Conservation (phyloP, 2,888 invertebrate genomes). For the Venusia cambrica region DNA sequence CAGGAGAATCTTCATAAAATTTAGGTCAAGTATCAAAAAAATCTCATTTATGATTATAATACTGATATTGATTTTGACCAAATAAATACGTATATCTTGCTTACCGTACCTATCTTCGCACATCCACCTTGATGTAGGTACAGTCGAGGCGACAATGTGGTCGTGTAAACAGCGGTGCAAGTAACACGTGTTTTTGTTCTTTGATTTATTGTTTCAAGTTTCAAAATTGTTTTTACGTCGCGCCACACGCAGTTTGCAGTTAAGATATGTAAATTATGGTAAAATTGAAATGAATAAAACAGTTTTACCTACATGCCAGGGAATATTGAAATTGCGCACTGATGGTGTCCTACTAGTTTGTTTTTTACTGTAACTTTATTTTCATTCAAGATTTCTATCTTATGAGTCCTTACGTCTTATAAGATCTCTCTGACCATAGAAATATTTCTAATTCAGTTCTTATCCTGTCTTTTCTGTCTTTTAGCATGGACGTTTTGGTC, state of each 20-base stretch:
- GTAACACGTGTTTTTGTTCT: conserved; percentile 75
- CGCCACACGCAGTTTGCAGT: conserved; percentile 70
- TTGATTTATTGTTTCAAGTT: conserved; percentile 77
- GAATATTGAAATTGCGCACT: conserved; percentile 10
- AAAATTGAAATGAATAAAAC: conserved; percentile 26
- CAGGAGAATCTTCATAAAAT: too few species aligned
- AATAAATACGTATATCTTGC: too few species aligned
- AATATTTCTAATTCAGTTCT: too few species aligned
- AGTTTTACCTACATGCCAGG: conserved; percentile 20
- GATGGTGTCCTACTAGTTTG: conserved; percentile 1
- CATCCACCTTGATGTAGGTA: conserved; percentile 54
- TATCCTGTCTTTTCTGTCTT: too few species aligned
- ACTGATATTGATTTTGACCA: too few species aligned
- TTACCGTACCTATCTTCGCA: too few species aligned
- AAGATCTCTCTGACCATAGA: too few species aligned
- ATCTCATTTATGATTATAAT: too few species aligned
- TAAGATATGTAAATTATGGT: conserved; percentile 51
- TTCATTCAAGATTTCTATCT: too few species aligned
- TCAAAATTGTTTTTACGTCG: conserved; percentile 68
- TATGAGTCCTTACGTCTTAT: too few species aligned
- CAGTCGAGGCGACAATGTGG: conserved; percentile 68
- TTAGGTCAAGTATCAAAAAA: too few species aligned
- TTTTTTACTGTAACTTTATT: neutral
- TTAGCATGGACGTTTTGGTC: too few species aligned
- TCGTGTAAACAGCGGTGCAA: conserved; percentile 69